Evolutionary conservation across 2,797 vertebrate species (phyloP), one percentile per base, ranked within the genome.

Genomic region (Cichlasoma orientale): DNA sequence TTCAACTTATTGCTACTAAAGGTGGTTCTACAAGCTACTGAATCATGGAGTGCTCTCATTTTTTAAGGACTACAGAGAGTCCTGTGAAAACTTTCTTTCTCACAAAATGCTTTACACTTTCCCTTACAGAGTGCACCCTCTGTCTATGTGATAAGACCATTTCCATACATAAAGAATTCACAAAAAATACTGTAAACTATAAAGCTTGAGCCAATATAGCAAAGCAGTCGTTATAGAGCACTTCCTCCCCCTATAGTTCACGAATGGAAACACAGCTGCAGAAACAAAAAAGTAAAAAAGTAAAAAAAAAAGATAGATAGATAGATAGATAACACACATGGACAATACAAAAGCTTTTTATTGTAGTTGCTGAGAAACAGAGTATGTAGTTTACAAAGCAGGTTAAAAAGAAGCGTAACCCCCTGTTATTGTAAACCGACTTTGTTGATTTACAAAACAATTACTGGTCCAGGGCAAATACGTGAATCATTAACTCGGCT

Each of bases 201-300:
- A 41, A 41, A 63, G 41, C 36, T 44, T 23, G 16, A 47, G 38
- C 19, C 14, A 47, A 66, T 11, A 47, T 18, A 66, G 59, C 38
- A 47, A 66, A 66, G 6, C 8, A 27, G 31, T 47, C 27, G 9
- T n/a, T 11, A 25, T 52, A 75, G 88, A 75, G 21, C 80, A 70
- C 76, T 68, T 68, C 23, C 78, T 21, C 88, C 88, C 90, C 84
- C 90, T 88, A 54, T 74, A 18, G 88, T 23, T 58, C 38, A 59
- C 19, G 2, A 54, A 54, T 57, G 74, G 77, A 77, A 90, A 54
- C 56, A 59, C 52, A 75, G 1, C 23, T 66, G 0, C 61, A 47
- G 61, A 66, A 1, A 44, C 38, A 63, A 44, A 69, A 16, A 27
- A 1, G 3, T 16, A 21, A 5, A 61, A 4, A 31, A 41, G 16